Base-by-base conservation (phyloP, 2,797 vertebrate species). In the Cossypha polioptera region DNA sequence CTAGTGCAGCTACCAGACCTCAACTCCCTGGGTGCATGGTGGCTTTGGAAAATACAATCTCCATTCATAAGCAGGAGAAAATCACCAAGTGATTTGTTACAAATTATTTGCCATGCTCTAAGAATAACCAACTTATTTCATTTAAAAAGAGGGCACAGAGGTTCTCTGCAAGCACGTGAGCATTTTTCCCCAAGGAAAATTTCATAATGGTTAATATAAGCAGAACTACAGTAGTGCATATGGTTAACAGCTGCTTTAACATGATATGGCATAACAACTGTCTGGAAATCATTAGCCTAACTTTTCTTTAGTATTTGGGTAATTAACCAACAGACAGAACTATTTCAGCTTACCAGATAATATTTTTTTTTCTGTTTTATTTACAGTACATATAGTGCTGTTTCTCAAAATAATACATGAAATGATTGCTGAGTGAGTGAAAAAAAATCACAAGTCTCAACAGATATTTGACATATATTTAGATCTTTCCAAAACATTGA, bases 181-280 rank as follows among this genome's bases (percentile, higher is more conserved):
- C 66, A 2, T 51, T 95, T 88, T 75, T 88, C 85, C 94, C 92
- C 62, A 94, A 96, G 82, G 94, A 95, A 90, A 92, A 92, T 92
- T 92, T 97, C 94, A 90, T 94, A 92, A 91, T 90, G 63, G 85
- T 88, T 96, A 78, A 91, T 96, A 88, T 90, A 94, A 92, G 88
- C 67, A 91, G 91, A 90, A 69, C 89, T 96, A 94, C 95, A 97
- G 95, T 96, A 97, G 94, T 95, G 91, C 95, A 95, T 96, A 95
- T 97, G 96, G 96, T 79, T 94, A 96, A 82, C 96, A 97, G 96
- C 95, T 97, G 96, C 95, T 94, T 95, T 91, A 95, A 92, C 88
- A 94, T 96, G 94, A 94, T 94, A 97, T 54, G 79, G 92, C 59
- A 40, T 88, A 94, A 73, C 79, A 94, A 94, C 69, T 92, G 83